Conservation (phyloP, 2,113 vertebrate species). For the Seriola dumerili region DNA sequence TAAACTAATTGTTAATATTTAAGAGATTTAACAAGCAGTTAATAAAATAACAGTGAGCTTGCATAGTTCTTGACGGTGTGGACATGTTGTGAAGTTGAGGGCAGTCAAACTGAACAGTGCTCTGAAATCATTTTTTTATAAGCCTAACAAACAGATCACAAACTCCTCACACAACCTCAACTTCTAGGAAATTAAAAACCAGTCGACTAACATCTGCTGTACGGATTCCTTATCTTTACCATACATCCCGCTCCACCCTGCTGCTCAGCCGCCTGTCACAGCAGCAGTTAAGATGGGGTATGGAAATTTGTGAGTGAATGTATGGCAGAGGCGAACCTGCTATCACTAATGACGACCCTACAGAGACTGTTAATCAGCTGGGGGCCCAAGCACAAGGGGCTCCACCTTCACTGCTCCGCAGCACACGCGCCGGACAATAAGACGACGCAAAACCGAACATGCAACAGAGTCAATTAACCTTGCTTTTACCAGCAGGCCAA, state of each 20-base stretch:
- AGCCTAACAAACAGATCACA: background rate
- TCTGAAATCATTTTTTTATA: background rate
- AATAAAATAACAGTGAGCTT: background rate
- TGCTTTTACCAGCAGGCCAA: background rate
- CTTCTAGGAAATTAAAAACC: background rate
- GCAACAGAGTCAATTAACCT: background rate
- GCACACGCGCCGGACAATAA: background rate
- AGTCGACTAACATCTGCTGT: background rate
- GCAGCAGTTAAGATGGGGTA: conserved; percentile 12
- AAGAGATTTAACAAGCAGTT: background rate
- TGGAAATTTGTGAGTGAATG: conserved; percentile 5
- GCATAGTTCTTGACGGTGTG: background rate
- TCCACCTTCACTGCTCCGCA: background rate
- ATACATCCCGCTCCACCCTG: conserved; percentile 12
- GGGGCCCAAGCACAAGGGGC: background rate
- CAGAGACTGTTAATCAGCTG: conserved; percentile 21
- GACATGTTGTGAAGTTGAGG: too few relatives aligned
- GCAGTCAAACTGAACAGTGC: background rate
- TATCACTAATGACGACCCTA: conserved; percentile 10
- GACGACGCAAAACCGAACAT: conserved; percentile 27
- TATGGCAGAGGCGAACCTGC: background rate
- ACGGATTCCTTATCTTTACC: conserved; percentile 21
- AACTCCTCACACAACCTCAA: background rate
- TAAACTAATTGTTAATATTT: background rate
- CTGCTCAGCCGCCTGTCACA: background rate